phyloP scores from a whole-genome alignment of 2,888 invertebrate species.

The Julus scanicus region DNA sequence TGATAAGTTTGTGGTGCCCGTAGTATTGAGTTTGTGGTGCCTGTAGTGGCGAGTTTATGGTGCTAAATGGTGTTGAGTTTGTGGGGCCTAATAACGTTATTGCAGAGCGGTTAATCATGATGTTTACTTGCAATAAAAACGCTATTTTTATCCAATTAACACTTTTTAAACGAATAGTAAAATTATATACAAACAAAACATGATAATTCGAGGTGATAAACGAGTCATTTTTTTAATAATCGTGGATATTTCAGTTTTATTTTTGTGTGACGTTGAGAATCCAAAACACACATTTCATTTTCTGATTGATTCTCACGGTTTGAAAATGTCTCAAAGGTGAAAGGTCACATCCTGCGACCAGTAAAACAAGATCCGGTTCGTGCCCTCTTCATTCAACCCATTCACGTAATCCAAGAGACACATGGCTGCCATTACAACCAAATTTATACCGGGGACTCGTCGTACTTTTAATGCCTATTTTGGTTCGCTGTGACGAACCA shows the following conservation, averaged over 20 bases:
- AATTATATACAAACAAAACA: too few species aligned
- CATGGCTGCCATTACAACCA: neutral
- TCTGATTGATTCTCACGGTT: constrained; percentile 39
- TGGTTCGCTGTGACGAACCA: neutral
- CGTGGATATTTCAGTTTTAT: neutral
- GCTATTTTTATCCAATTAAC: too few species aligned
- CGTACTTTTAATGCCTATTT: neutral
- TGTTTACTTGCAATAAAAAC: too few species aligned
- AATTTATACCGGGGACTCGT: neutral
- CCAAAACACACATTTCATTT: neutral
- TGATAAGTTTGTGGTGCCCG: too few species aligned
- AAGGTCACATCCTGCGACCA: constrained; percentile 23
- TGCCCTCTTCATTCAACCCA: constrained; percentile 17
- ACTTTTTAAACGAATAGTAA: too few species aligned
- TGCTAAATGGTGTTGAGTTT: too few species aligned
- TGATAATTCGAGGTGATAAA: too few species aligned
- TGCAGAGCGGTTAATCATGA: too few species aligned
- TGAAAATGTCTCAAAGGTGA: constrained; percentile 10
- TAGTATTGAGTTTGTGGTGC: too few species aligned
- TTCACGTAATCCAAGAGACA: neutral
- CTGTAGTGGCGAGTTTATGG: too few species aligned
- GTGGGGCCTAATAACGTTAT: too few species aligned
- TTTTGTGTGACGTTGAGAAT: neutral
- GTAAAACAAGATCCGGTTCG: constrained; percentile 2
- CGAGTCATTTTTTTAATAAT: neutral